These are phyloP conservation scores for Moxostoma hubbsi DNA, from an alignment of 2,797 vertebrate species.

Conservation along the genomic window DNA sequence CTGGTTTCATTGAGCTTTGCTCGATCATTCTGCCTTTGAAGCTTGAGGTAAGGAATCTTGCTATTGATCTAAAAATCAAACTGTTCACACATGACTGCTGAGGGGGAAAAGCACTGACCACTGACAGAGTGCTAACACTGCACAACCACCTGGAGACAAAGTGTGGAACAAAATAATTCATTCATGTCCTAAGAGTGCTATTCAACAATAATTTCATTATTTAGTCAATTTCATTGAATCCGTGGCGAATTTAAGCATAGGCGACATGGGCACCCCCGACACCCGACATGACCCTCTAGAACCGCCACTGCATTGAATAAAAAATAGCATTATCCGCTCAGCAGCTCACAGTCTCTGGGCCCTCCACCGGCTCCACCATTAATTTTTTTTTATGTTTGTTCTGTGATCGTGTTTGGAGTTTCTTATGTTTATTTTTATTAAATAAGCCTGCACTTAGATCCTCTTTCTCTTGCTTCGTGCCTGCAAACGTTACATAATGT, in stretches of 20 bases:
- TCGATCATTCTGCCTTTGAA: constrained; percentile 52
- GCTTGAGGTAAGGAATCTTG: constrained; percentile 45
- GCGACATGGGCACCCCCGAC: not conserved
- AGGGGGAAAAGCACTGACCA: constrained; percentile 52
- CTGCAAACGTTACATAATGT: no score
- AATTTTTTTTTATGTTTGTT: no score
- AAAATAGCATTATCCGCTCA: no score
- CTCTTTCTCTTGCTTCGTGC: no score
- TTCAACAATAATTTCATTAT: not conserved
- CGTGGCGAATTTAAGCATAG: not conserved
- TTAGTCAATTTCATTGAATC: not conserved
- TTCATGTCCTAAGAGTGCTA: not conserved
- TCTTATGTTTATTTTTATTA: no score
- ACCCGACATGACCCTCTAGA: no score
- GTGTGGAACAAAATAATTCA: constrained; percentile 4
- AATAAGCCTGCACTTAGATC: no score
- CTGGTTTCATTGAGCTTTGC: constrained; percentile 55
- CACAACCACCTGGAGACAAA: constrained; percentile 32
- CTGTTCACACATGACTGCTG: constrained; percentile 45
- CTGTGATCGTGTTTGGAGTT: no score
- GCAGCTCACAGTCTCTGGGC: no score
- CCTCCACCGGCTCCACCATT: no score
- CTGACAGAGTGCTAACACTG: constrained; percentile 31
- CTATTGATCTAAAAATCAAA: constrained; percentile 59
- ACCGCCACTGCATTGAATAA: no score